Base-by-base conservation (phyloP, 1,140 invertebrate species). In the Wasmannia auropunctata region DNA sequence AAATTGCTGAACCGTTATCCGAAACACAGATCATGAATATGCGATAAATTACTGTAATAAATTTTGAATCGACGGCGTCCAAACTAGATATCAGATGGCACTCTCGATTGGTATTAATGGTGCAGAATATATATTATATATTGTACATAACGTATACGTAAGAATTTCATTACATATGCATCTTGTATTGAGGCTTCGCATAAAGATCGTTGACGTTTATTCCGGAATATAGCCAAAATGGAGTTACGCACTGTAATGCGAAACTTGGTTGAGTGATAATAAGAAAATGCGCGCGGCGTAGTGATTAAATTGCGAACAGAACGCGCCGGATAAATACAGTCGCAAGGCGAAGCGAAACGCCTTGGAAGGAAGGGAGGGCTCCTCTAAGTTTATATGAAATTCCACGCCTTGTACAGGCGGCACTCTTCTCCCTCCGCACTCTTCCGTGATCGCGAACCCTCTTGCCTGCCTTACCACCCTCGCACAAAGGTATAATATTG, bases 321-420 rank as follows among this genome's bases (percentile, higher is more conserved):
- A 74, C 79, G 16, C 60, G 69, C 43, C 37, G 69, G 28, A 65
- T 67, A 65, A 84, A 74, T 37, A 65, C 11, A n/a, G 72, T 25
- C 19, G 28, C n/a, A 14, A 3, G 34, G 37, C 11, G 49, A 83
- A 74, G 69, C 43, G 77, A 51, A 14, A 60, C 31, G 28, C 11
- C 25, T 25, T 8, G n/a, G 85, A 70, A 43, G 65, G 43, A 63
- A 70, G 62, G 58, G 58, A 51, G 85, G 88, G 74, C 90, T 91
- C 70, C 87, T 87, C 86, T 88, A 91, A 92, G 91, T 93, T 92
- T 92, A 89, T 93, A 92, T 91, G 91, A 94, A 93, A 92, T 93
- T 94, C 92, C 91, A 91, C 90, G 90, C 84, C 89, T 91, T 93
- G 90, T 93, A 93, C 91, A 88, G 88, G 90, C 90, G 88, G 83